Evolutionary conservation across 2,888 invertebrate species (phyloP), one percentile per base, ranked within the genome.

Genomic region (Philonicus albiceps): DNA sequence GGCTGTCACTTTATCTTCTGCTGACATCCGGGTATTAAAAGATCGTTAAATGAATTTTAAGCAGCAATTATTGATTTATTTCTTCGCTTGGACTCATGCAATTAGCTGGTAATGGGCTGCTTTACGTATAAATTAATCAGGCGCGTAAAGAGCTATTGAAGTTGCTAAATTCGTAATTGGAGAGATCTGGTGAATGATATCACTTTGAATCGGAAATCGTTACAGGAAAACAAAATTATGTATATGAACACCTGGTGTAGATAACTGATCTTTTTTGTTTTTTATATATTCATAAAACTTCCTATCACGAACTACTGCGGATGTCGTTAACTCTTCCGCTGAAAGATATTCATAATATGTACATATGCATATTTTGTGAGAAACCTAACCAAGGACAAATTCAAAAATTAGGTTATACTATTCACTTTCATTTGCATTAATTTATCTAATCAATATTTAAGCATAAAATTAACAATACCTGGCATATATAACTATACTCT

Each of bases 11-110:
- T 81, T 81, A 81, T 81, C 81, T 81, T 81, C 55, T 27, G n/a
- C 64, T 81, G 81, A 81, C 81, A 81, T 81, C 81, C 81, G 81
- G 81, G 81, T 81, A 81, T 81, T 81, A 81, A 78, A 43, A 64
- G 55, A 81, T 81, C 81, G 34, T 64, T 81, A 81, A 81, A 6
- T 53, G 31, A 55, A 55, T 81, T 49, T 81, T 64, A 55, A 53
- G 30, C 13, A 31, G 55, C 19, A 34, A 81, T 55, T 81, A 81
- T n/a, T 81, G 55, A 81, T 81, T 81, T 81, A 81, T 81, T 81
- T 81, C 81, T 31, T 7, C 55, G 27, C n/a, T 81, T 81, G 34
- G 34, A 81, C 55, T 55, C 13, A n/a, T 81, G 55, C 55, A 49
- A 81, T 81, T 81, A 55, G 81, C 16, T 81, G 1, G 19, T 34